Percentiles rank a stretch among this genome's conserved stretches.
Conservation (phyloP, 2,113 vertebrate genomes). For the chimpanzee (Pan troglodytes) region NHGRI_mPanTro3-v2.1_pri NC_072404.2:18903001-18903500, state of each 20-base stretch:
- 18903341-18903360: background rate
- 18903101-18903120: background rate
- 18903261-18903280: background rate
- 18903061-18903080: background rate
- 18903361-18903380: background rate
- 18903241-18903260: background rate
- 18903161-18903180: background rate
- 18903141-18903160: background rate
- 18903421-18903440: background rate
- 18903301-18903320: background rate
- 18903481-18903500: background rate
- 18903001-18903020: background rate
- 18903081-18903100: background rate
- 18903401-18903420: background rate
- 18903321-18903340: background rate
- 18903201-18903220: background rate
- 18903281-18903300: background rate
- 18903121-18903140: background rate
- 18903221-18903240: background rate
- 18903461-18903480: background rate
- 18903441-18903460: background rate
- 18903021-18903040: background rate
- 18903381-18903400: background rate
- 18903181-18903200: background rate
- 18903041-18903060: background rate